These are phyloP conservation scores for Oreochromis niloticus DNA, from an alignment of 2,113 vertebrate species.

Conservation along the genomic window DNA sequence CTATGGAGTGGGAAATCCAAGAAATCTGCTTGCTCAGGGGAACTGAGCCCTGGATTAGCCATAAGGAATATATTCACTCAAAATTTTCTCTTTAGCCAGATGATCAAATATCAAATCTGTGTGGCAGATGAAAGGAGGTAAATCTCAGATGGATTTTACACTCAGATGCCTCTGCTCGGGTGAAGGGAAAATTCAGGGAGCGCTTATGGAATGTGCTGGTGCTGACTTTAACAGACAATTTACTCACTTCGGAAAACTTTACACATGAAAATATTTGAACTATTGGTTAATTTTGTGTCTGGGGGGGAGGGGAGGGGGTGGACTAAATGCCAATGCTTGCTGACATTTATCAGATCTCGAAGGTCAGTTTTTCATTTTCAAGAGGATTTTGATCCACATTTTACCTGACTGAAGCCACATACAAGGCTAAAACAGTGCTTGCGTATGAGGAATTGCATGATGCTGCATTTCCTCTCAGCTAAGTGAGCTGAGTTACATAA, in stretches of 20 bases:
- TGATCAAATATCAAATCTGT: slow-evolving; percentile 14
- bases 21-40: slow-evolving; percentile 15
- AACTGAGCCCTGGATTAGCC: slow-evolving; percentile 27
- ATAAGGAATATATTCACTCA: slow-evolving; percentile 9
- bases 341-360: background rate
- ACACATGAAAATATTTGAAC: background rate
- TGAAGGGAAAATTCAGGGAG: background rate
- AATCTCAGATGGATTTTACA: slow-evolving; percentile 6
- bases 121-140: slow-evolving; percentile 9
- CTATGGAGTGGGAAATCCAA: slow-evolving; percentile 22
- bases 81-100: slow-evolving; percentile 10
- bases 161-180: background rate
- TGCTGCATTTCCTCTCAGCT: slow-evolving; percentile 53
- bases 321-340: background rate
- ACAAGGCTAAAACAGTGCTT: background rate
- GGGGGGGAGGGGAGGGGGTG: background rate
- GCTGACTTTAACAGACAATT: background rate
- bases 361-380: background rate
- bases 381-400: slow-evolving; percentile 14
- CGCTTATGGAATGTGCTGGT: background rate
- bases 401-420: slow-evolving; percentile 5
- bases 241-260: slow-evolving; percentile 43
- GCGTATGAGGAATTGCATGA: slow-evolving; percentile 34
- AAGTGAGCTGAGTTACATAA: slow-evolving; percentile 29
- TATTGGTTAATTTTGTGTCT: background rate